Conservation (phyloP, 2,113 vertebrate species). For the Gasterosteus aculeatus region DNA sequence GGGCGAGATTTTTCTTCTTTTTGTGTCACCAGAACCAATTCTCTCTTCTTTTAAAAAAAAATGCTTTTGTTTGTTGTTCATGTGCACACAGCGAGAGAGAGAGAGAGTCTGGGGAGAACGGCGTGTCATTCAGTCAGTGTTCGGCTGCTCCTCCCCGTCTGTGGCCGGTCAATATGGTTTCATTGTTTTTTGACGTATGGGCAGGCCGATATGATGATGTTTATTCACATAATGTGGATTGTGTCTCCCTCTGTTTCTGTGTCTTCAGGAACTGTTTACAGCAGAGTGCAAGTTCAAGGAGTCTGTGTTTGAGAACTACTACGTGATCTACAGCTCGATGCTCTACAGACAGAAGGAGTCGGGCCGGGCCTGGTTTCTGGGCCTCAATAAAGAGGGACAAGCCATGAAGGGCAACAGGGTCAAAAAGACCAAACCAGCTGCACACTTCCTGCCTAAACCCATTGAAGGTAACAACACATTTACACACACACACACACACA, state of each 20-base stretch:
- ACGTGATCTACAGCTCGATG: slow-evolving; percentile 99
- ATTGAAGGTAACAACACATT: slow-evolving; percentile 90
- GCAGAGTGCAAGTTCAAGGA: slow-evolving; percentile 99
- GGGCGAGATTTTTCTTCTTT: slow-evolving; percentile 26
- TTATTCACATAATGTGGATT: neutral
- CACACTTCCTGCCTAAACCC: slow-evolving; percentile 99
- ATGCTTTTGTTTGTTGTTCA: slow-evolving; percentile 27
- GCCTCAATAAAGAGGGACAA: slow-evolving; percentile 97
- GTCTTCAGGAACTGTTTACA: slow-evolving; percentile 94
- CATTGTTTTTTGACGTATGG: neutral
- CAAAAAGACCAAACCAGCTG: slow-evolving; percentile 99
- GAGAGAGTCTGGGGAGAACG: slow-evolving; percentile 5
- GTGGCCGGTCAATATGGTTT: neutral
- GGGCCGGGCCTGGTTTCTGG: slow-evolving; percentile 97
- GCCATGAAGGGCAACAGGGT: slow-evolving; percentile 98
- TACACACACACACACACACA: neutral
- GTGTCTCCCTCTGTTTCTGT: slow-evolving; percentile 15
- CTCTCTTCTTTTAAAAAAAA: neutral
- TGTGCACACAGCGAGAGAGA: slow-evolving; percentile 2
- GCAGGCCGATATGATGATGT: neutral
- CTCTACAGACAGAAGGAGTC: slow-evolving; percentile 98
- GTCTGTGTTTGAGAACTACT: slow-evolving; percentile 99
- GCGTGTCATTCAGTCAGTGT: slow-evolving; percentile 3
- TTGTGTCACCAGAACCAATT: slow-evolving; percentile 44
- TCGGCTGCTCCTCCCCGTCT: neutral